phyloP scores from a whole-genome alignment of 30 jellyfish, hydroid and myxozoan genomes.

The Clytia hemisphaerica region DNA sequence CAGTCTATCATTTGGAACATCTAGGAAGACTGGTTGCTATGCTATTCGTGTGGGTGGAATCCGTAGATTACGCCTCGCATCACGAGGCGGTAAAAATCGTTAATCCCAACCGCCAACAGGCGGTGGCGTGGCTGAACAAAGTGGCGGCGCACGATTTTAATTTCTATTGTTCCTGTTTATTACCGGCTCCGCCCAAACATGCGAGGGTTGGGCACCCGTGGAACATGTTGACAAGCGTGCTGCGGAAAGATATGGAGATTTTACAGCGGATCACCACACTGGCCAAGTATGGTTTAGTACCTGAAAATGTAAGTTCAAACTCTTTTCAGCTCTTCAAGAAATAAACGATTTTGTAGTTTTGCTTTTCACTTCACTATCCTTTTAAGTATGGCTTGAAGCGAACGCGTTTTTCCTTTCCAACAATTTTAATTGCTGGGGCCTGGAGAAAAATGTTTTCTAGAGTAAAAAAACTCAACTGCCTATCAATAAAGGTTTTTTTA shows the following conservation, averaged over 20 bases:
- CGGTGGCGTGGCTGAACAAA: conserved; percentile 60
- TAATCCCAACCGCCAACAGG: conserved; percentile 56
- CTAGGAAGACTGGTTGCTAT: conserved; percentile 69
- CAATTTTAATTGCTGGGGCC: no score
- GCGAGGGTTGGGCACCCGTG: conserved; percentile 93
- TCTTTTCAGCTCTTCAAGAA: no score
- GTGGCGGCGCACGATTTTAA: conserved; percentile 53
- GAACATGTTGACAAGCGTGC: conserved; percentile 71
- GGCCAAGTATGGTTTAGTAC: conserved; percentile 41
- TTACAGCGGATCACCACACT: conserved; percentile 57
- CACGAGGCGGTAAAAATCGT: conserved; percentile 38
- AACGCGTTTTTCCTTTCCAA: no score
- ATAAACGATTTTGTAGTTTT: no score
- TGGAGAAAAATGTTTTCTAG: no score
- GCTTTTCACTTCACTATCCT: no score
- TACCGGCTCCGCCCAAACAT: conserved; percentile 77
- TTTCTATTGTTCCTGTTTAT: conserved; percentile 64
- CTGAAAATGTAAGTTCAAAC: conserved; percentile 42
- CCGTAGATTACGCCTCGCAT: conserved; percentile 60
- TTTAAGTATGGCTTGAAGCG: no score
- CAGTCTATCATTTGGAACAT: conserved; percentile 60
- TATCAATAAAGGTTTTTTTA: no score
- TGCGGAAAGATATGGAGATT: conserved; percentile 65
- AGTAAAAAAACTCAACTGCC: no score
- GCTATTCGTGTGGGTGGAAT: conserved; percentile 79